These are phyloP conservation scores for Synanthedon formicaeformis DNA, from an alignment of 2,888 invertebrate genomes.

Conservation along the genomic window DNA sequence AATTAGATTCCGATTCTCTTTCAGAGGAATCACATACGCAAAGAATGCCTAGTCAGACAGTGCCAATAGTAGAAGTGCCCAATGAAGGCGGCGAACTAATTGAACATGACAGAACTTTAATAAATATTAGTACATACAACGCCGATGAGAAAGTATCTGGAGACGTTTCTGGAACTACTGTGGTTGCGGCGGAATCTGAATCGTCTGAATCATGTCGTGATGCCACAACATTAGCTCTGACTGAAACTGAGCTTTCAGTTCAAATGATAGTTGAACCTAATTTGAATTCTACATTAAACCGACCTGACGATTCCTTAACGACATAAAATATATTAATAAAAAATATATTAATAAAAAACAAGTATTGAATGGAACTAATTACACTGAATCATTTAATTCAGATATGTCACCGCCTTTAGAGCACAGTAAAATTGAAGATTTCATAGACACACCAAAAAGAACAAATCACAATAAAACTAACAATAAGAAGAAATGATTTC, in stretches of 20 bases:
- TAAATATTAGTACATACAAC: slow-evolving; percentile 41
- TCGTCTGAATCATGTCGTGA: slow-evolving; percentile 79
- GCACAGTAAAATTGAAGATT: background rate
- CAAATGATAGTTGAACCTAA: slow-evolving; percentile 40
- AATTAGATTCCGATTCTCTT: slow-evolving; percentile 70
- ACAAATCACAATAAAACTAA: background rate
- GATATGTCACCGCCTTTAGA: background rate
- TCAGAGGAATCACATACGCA: slow-evolving; percentile 53
- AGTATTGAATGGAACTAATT: background rate
- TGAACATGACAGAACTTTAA: slow-evolving; percentile 69
- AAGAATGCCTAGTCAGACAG: slow-evolving; percentile 53
- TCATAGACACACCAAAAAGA: background rate
- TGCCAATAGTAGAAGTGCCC: slow-evolving; percentile 80
- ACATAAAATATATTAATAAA: no score
- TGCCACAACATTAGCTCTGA: slow-evolving; percentile 77
- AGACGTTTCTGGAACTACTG: slow-evolving; percentile 38
- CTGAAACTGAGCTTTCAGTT: slow-evolving; percentile 88
- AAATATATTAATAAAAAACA: slow-evolving; percentile 7
- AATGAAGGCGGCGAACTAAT: slow-evolving; percentile 77
- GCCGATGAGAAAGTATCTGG: slow-evolving; percentile 34
- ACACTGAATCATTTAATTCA: background rate
- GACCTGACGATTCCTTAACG: background rate
- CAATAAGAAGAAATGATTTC: background rate
- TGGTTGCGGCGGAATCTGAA: slow-evolving; percentile 51
- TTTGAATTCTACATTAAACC: slow-evolving; percentile 7